phyloP scores from a whole-genome alignment of 1,140 invertebrate species.

The Scaptomyza graminum region DNA sequence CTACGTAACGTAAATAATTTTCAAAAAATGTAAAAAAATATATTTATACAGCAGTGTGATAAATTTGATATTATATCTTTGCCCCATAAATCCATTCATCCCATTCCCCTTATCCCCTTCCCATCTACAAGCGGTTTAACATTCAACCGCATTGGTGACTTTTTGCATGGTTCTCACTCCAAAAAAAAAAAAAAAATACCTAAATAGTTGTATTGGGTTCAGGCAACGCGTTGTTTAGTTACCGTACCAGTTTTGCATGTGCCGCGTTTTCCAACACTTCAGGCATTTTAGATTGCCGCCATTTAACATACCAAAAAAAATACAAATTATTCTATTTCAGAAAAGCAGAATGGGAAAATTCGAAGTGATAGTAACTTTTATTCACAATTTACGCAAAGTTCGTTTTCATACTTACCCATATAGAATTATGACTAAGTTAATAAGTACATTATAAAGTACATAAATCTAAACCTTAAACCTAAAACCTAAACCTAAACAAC shows the following conservation, averaged over 20 bases:
- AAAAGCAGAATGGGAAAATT: conserved; percentile 40
- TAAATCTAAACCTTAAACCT: conserved; percentile 36
- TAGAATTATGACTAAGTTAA: conserved; percentile 69
- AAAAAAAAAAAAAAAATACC: conserved; percentile 1
- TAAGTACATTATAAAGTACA: conserved; percentile 31
- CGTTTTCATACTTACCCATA: conserved; percentile 68
- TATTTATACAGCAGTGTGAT: conserved; percentile 23
- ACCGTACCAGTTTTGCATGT: conserved; percentile 35
- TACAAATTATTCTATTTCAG: conserved; percentile 56
- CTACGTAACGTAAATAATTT: conserved; percentile 22
- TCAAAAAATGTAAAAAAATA: conserved; percentile 1
- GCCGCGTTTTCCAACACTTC: conserved; percentile 50
- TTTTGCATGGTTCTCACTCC: conserved; percentile 43
- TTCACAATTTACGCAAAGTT: conserved; percentile 41
- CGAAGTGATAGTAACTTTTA: conserved; percentile 75
- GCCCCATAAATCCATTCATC: too few relatives aligned
- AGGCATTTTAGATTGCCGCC: conserved; percentile 72
- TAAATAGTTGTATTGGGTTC: neutral
- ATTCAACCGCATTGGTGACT: conserved; percentile 61
- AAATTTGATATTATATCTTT: conserved; percentile 25
- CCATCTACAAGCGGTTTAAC: neutral
- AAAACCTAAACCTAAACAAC: conserved; percentile 36
- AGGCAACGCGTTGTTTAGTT: conserved; percentile 2
- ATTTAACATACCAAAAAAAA: conserved; percentile 79
- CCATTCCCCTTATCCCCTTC: neutral